Evolutionary conservation across 2,113 vertebrate genomes (phyloP).

Genomic region (Columba livia): DNA sequence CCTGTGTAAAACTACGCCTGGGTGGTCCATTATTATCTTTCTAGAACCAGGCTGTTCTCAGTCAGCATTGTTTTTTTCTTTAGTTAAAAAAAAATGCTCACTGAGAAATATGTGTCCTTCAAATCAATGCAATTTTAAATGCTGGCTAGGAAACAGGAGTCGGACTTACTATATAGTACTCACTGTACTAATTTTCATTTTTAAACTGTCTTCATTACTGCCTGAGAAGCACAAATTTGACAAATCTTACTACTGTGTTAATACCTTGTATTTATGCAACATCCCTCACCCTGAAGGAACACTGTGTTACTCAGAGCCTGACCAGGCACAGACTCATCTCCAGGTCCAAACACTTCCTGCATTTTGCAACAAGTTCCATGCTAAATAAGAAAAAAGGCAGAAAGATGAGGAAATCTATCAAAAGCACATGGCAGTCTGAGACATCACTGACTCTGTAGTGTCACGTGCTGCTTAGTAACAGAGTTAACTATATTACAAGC

Average conservation of each 20-base stretch:
- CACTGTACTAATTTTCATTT: not conserved
- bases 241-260: not conserved
- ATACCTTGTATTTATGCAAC: not conserved
- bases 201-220: not conserved
- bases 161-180: not conserved
- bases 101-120: slow-evolving; percentile 31
- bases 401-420: not conserved
- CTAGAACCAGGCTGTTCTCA: not conserved
- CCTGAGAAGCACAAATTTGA: not conserved
- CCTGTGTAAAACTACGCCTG: slow-evolving; percentile 37
- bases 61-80: slow-evolving; percentile 1
- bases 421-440: not conserved
- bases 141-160: slow-evolving; percentile 16
- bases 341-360: not conserved
- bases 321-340: not conserved
- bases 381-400: not conserved
- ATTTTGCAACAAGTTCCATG: not conserved
- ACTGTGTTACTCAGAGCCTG: not conserved
- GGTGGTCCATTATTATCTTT: slow-evolving; percentile 40
- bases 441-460: not conserved
- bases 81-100: slow-evolving; percentile 9
- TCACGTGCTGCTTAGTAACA: not conserved
- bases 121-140: slow-evolving; percentile 6
- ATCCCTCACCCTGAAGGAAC: not conserved
- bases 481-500: not conserved